A percentile compares a stretch with the other conserved stretches of the same genome.
Evolutionary conservation across 2,113 vertebrate species (phyloP).

Genomic region (Protobothrops flavoviridis): DNA sequence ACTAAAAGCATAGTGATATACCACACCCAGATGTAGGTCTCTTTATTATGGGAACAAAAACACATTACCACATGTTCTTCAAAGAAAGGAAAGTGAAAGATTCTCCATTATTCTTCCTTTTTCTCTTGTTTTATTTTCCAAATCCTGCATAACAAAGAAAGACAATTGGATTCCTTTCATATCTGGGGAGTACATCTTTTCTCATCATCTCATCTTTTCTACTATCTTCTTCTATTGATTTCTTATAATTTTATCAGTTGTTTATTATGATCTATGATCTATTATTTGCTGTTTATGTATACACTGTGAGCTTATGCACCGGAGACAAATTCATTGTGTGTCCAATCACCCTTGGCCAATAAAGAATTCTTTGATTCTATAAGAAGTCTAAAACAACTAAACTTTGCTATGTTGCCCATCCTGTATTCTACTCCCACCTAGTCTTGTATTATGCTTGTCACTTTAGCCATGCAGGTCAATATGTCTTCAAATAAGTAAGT

Average conservation of each 20-base stretch:
- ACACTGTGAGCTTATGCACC: background rate
- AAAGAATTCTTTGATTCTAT: background rate
- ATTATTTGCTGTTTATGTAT: background rate
- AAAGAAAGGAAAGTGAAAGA: constrained; percentile 39
- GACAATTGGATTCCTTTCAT: background rate
- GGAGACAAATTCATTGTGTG: background rate
- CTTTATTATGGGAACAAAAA: background rate
- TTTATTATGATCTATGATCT: background rate
- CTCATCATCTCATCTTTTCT: background rate
- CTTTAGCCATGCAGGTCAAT: background rate
- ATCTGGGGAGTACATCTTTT: background rate
- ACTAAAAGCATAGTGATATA: background rate
- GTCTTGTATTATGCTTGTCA: background rate
- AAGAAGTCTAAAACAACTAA: background rate
- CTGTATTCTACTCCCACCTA: background rate
- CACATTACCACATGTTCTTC: background rate
- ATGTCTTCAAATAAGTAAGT: background rate
- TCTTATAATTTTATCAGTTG: background rate
- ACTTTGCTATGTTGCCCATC: background rate
- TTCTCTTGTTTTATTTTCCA: background rate
- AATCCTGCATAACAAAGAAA: background rate
- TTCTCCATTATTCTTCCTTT: background rate
- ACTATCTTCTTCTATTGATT: background rate
- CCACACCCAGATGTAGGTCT: background rate
- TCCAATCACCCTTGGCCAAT: background rate